Percentiles rank a stretch among this genome's conserved stretches.
These are phyloP conservation scores for Perizoma flavofasciatum DNA, from an alignment of 2,888 invertebrate genomes.

Conservation along the genomic window DNA sequence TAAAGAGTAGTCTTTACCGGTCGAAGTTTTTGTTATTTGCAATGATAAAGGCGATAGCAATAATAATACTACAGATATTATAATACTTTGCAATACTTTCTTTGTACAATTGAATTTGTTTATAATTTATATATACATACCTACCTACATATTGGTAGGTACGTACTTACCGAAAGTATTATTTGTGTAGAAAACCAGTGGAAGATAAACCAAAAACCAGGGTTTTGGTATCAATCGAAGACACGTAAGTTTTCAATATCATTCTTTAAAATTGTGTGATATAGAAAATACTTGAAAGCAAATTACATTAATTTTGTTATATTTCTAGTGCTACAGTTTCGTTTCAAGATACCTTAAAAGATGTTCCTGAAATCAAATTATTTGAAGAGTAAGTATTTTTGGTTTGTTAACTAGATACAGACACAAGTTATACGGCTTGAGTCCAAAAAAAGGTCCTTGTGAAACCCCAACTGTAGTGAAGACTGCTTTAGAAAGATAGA, in stretches of 20 bases:
- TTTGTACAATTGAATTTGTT: too few species aligned
- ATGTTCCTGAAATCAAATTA: constrained; percentile 38
- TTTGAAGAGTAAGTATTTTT: constrained; percentile 54
- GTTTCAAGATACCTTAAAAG: constrained; percentile 38
- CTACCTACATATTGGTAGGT: too few species aligned
- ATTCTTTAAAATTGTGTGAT: neutral
- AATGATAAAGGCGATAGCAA: too few species aligned
- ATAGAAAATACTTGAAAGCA: neutral
- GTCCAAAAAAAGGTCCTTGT: constrained; percentile 12
- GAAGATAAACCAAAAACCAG: constrained; percentile 38
- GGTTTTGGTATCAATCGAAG: constrained; percentile 47
- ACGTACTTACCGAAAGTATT: constrained; percentile 21
- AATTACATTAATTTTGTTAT: neutral
- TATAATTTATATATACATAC: too few species aligned
- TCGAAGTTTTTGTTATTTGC: too few species aligned
- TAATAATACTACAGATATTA: too few species aligned
- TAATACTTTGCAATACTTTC: too few species aligned
- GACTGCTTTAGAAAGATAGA: neutral
- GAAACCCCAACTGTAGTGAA: neutral
- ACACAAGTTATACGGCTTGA: neutral
- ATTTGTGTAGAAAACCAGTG: constrained; percentile 47
- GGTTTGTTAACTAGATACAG: neutral
- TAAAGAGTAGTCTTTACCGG: too few species aligned
- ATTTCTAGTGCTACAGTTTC: constrained; percentile 44
- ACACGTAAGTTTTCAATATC: constrained; percentile 47